These are phyloP conservation scores for Drosophila recens DNA, from an alignment of 2,888 invertebrate species.

Conservation along the genomic window DNA sequence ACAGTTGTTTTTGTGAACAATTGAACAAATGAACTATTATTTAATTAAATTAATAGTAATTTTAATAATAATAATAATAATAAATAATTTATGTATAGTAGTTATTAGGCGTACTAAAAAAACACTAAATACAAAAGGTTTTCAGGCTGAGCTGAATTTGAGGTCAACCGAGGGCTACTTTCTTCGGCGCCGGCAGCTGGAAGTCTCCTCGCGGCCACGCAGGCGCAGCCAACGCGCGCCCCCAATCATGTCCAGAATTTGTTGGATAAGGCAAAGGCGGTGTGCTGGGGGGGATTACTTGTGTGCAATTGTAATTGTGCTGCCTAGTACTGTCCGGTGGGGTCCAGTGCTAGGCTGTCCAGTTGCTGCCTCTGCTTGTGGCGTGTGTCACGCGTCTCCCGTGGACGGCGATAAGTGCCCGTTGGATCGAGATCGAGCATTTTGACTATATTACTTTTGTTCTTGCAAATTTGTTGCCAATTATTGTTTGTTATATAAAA, in stretches of 20 bases:
- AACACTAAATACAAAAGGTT: slow-evolving; percentile 65
- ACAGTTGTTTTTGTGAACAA: slow-evolving; percentile 53
- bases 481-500: neutral
- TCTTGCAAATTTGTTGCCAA: slow-evolving; percentile 5
- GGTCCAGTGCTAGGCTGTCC: slow-evolving; percentile 75
- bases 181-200: slow-evolving; percentile 85
- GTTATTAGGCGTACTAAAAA: slow-evolving; percentile 45
- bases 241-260: slow-evolving; percentile 72
- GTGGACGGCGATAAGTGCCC: slow-evolving; percentile 84
- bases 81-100: slow-evolving; percentile 65
- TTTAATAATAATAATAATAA: slow-evolving; percentile 51
- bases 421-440: slow-evolving; percentile 80
- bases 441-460: slow-evolving; percentile 33
- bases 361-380: slow-evolving; percentile 60
- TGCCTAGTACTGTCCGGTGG: slow-evolving; percentile 84
- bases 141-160: slow-evolving; percentile 16
- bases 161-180: slow-evolving; percentile 58
- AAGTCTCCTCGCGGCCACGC: slow-evolving; percentile 85
- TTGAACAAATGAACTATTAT: slow-evolving; percentile 59
- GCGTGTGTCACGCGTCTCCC: slow-evolving; percentile 72
- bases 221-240: slow-evolving; percentile 83
- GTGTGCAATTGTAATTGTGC: neutral
- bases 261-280: slow-evolving; percentile 77
- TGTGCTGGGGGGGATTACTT: slow-evolving; percentile 23
- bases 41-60: slow-evolving; percentile 58